Conservation (phyloP, 37 sponge, comb jelly and placozoan species). For the Chondrosia reniformis region DNA sequence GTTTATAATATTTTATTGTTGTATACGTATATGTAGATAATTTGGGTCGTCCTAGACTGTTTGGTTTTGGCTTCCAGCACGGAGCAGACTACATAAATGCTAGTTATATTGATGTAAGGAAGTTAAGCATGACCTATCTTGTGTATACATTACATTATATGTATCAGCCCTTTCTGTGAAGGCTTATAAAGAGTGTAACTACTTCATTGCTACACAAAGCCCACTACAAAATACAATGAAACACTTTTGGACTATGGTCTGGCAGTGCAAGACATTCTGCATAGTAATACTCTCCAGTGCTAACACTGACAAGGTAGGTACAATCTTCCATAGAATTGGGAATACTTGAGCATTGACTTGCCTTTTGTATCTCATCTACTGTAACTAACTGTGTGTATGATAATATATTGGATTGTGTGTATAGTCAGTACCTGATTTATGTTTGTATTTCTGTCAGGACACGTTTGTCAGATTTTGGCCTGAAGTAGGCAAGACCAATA, state of each 20-base stretch:
- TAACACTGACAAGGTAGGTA: too few relatives aligned
- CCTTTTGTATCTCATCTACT: too few relatives aligned
- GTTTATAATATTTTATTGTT: not conserved
- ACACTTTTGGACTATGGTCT: conserved; percentile 72
- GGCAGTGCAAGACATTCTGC: conserved; percentile 47
- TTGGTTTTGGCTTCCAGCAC: conserved; percentile 5
- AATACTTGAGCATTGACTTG: too few relatives aligned
- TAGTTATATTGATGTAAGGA: conserved; percentile 57
- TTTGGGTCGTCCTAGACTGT: conserved; percentile 13
- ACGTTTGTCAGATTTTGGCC: not conserved
- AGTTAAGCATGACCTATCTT: too few relatives aligned
- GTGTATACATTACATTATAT: not conserved
- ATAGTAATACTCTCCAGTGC: conserved; percentile 72
- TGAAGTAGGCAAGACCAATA: not conserved
- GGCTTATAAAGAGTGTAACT: conserved; percentile 63
- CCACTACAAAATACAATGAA: conserved; percentile 44
- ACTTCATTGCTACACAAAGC: conserved; percentile 62
- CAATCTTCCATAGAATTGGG: too few relatives aligned
- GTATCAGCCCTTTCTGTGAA: not conserved
- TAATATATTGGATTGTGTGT: too few relatives aligned
- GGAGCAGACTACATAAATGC: conserved; percentile 77
- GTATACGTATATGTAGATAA: not conserved
- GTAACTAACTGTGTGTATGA: too few relatives aligned
- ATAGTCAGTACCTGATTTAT: too few relatives aligned
- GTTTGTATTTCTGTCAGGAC: not conserved